Conservation (phyloP, 2,113 vertebrate species). For the Aramus guarauna region DNA sequence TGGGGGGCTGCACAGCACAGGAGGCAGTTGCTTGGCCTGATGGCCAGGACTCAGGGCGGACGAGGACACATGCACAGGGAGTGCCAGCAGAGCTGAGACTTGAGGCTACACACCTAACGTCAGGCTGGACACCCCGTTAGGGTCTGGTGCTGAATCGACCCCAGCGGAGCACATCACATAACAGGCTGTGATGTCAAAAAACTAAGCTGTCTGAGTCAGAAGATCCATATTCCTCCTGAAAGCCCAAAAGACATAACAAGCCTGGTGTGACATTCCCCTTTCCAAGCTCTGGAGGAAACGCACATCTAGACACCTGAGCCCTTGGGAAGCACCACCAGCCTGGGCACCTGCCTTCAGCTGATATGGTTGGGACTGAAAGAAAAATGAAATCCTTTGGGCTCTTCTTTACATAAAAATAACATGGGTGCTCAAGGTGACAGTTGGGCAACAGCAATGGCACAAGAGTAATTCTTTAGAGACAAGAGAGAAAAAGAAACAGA, state of each 20-base stretch:
- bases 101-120: not conserved
- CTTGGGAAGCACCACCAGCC: not conserved
- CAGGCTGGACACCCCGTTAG: not conserved
- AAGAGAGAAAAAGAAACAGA: not conserved
- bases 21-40: not conserved
- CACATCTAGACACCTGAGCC: not conserved
- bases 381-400: not conserved
- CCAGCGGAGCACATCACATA: not conserved
- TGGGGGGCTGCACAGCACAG: not conserved
- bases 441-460: not conserved
- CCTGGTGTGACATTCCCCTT: fast-evolving
- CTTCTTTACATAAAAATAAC: not conserved
- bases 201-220: not conserved
- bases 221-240: not conserved
- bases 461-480: not conserved
- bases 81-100: not conserved
- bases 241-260: not conserved
- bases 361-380: not conserved
- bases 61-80: not conserved
- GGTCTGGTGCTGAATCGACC: not conserved
- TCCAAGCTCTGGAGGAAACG: not conserved
- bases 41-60: fast-evolving
- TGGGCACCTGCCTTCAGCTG: not conserved
- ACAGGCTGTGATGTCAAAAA: not conserved
- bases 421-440: not conserved